These are phyloP conservation scores for Ceyx melanurus DNA, from an alignment of 2,113 vertebrate genomes.

Conservation along the genomic window DNA sequence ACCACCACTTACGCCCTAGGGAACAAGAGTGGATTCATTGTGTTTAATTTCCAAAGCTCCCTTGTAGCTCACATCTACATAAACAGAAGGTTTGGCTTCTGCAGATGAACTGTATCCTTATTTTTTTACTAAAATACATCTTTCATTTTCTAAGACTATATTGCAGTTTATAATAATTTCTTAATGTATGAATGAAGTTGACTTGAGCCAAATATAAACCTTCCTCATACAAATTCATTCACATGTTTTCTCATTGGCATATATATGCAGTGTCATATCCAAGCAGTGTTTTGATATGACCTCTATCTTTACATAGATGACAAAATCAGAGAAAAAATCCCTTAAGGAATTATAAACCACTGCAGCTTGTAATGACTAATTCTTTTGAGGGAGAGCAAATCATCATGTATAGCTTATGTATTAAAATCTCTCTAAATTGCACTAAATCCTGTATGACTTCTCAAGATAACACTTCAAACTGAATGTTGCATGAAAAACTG, in stretches of 20 bases:
- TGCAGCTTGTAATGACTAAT: background rate
- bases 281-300: conserved; percentile 17
- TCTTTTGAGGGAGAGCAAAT: background rate
- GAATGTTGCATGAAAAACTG: background rate
- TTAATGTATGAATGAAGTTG: conserved; percentile 20
- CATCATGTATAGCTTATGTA: background rate
- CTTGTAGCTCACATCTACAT: background rate
- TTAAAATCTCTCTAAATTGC: conserved; percentile 23
- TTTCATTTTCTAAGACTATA: conserved; percentile 39
- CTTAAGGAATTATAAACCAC: conserved; percentile 5
- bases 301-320: conserved; percentile 28
- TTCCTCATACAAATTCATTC: conserved; percentile 21
- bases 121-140: conserved; percentile 45
- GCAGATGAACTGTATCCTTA: conserved; percentile 36
- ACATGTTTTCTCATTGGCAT: background rate
- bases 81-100: conserved; percentile 42
- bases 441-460: background rate
- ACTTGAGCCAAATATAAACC: conserved; percentile 11
- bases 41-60: background rate
- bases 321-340: background rate
- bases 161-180: conserved; percentile 37
- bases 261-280: background rate
- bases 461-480: background rate
- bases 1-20: conserved; percentile 84
- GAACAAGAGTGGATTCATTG: background rate